phyloP scores from a whole-genome alignment of 2,113 vertebrate species.

The Psittacara wagleri region DNA sequence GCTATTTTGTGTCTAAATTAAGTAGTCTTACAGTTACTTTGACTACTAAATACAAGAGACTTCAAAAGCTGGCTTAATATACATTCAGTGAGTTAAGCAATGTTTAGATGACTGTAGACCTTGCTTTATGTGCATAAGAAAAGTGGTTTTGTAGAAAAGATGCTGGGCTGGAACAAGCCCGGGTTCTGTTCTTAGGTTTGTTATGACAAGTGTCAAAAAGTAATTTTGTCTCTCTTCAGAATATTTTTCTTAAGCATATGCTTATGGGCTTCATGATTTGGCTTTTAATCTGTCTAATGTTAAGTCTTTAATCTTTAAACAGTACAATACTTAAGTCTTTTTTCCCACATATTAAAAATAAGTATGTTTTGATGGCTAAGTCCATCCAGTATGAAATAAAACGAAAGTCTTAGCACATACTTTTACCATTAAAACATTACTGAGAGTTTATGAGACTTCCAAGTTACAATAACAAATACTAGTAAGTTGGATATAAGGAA shows the following conservation, averaged over 20 bases:
- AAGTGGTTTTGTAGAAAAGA: not conserved
- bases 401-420: not conserved
- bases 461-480: not conserved
- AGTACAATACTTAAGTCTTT: not conserved
- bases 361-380: not conserved
- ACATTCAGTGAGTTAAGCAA: not conserved
- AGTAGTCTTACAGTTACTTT: not conserved
- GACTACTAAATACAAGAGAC: not conserved
- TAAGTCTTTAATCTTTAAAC: not conserved
- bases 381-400: not conserved
- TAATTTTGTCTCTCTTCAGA: not conserved
- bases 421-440: not conserved
- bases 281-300: not conserved
- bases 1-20: not conserved
- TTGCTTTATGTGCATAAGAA: not conserved
- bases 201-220: not conserved
- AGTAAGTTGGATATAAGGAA: not conserved
- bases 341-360: not conserved
- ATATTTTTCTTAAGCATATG: not conserved
- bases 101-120: not conserved
- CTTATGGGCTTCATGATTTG: not conserved
- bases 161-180: not conserved
- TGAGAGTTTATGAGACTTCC: not conserved
- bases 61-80: not conserved
- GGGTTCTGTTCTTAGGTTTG: not conserved